A percentile compares a stretch with the other conserved stretches of the same genome.
These are phyloP conservation scores for Philonicus albiceps DNA, from an alignment of 2,888 invertebrate species.

Conservation along the genomic window DNA sequence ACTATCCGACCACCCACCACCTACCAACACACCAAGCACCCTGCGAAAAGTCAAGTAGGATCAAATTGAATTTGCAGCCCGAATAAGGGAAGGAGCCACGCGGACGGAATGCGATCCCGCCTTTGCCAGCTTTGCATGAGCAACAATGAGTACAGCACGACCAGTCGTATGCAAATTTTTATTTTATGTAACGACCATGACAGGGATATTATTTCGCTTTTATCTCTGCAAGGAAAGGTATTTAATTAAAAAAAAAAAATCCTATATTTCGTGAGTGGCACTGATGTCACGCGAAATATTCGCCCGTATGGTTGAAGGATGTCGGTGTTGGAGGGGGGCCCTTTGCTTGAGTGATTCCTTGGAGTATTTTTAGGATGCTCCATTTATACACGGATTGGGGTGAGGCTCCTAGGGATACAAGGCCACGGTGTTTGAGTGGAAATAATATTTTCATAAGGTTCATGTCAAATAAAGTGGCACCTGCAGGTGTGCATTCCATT, in stretches of 20 bases:
- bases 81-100: neutral
- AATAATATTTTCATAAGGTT: neutral
- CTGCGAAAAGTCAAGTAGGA: conserved; percentile 24
- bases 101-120: neutral
- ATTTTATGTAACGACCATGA: conserved; percentile 1
- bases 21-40: neutral
- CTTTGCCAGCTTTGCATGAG: neutral
- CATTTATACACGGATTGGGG: neutral
- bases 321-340: neutral
- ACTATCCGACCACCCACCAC: neutral
- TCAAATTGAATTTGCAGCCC: conserved; percentile 21
- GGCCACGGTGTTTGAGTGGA: neutral
- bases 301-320: neutral
- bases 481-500: neutral
- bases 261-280: neutral
- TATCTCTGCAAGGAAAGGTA: neutral
- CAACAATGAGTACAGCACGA: neutral
- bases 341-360: neutral
- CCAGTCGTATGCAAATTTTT: conserved; percentile 16
- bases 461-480: neutral
- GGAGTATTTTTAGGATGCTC: neutral
- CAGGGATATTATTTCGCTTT: conserved; percentile 9
- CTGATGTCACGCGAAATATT: neutral
- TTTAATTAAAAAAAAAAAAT: neutral
- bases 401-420: neutral